Base-by-base conservation (phyloP, 2,888 invertebrate genomes). In the Clitarchus hookeri region DNA sequence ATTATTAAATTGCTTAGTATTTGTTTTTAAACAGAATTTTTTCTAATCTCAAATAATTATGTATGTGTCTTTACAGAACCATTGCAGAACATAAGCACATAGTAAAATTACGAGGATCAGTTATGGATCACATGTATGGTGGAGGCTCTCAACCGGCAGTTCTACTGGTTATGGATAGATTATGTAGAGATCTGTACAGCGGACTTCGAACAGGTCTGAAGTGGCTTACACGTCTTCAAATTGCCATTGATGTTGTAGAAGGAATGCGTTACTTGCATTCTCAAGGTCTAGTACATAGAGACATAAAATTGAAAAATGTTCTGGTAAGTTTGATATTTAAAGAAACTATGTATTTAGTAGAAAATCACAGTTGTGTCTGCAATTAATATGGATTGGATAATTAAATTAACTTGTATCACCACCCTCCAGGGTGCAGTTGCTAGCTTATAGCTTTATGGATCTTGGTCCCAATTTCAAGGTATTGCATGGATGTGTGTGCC, bases 291-390 rank as follows among this genome's bases (percentile, higher is more conserved):
- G 96, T 98, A 6, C 97, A 98, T 91, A 93, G 98, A 88, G 97
- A 98, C 91, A 96, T 98, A 87, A 98, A 98, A 91, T 92, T 97
- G 89, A 97, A 97, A 92, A 97, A 98, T 92, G 97, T 98, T 36
- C 92, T 98, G 91, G 94, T 95, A 91, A 91, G 92, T 90, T 82
- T 82, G 25, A 84, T 25, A 84, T 83, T 84, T 83, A 19, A 85
- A 44, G 16, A 16, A 44, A 19, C 19, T 83, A 44, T 27, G 13
- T 36, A 85, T 44, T 25, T 36, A 1, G 16, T 48, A 48, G 48
- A 48, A 48, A 48, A 48, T 48, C 16, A 48, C 48, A 48, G 48
- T 48, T 48, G 48, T 48, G 6, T 48, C 12, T 13, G 48, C 48
- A 48, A 48, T 48, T 13, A 48, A 16, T 48, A 48, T 36, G 36